Base-by-base conservation (phyloP, 2,888 invertebrate species). In the Eueremaeus valkanovi region DNA sequence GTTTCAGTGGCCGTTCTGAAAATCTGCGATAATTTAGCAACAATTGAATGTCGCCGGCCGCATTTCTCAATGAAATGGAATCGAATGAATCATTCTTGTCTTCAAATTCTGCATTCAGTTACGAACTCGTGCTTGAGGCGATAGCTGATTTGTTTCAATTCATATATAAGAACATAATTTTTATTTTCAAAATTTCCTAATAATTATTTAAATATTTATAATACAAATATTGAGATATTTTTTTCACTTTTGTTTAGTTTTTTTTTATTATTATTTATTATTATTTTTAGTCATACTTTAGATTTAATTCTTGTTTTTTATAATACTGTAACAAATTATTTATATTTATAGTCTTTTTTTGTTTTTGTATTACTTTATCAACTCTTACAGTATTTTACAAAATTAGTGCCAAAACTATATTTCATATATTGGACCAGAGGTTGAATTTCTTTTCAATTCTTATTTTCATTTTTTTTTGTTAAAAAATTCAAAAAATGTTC, bases 361-460 rank as follows among this genome's bases (percentile, higher is more conserved):
- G 16, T 45, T 45, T 45, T 16, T 16, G 18, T 13, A 45, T 45
- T 45, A 3, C 11, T 45, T 16, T 45, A 11, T 16, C 6, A 45
- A 45, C 11, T 51, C 21, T 51, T 51, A 51, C 51, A 51, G 51
- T 51, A 51, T 51, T 51, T 51, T n/a, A 51, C 51, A 51, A 51
- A 51, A 51, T 21, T 51, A 51, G 51, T 51, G 18, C 21, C 21
- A 51, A 51, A 21, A 51, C 21, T 51, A 21, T 51, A 51, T 51
- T 45, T 21, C 8, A 51, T 51, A n/a, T n/a, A n/a, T 51, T n/a
- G n/a, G 51, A 51, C 51, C 51, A 51, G 51, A 51, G 21, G 51
- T 36, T 51, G n/a, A n/a, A n/a, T 51, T 51, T 16, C 21, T 21
- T 51, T 21, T 21, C n/a, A 21, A 8, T 51, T 16, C 8, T 51